Evolutionary conservation across 1,140 invertebrate genomes (phyloP).

Genomic region (Ostrea denselamellosa): DNA sequence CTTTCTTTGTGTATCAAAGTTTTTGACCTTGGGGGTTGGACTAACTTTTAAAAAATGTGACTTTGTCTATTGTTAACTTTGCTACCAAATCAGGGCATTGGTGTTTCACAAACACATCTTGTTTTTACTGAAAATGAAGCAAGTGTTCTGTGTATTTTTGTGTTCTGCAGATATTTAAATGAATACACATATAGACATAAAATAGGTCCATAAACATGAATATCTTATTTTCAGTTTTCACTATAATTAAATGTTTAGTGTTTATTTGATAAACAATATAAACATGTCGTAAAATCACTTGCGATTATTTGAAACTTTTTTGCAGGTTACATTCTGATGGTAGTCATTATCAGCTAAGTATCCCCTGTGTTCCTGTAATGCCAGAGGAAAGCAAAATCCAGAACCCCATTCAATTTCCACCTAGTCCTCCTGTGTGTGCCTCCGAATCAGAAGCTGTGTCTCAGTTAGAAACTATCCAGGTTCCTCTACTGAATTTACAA

Average conservation of each 20-base stretch:
- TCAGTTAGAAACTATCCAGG: background rate
- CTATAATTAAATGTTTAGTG: too few relatives aligned
- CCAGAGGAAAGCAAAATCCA: background rate
- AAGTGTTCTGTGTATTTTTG: background rate
- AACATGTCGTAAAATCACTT: background rate
- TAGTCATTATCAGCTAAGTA: background rate
- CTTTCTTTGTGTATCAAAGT: too few relatives aligned
- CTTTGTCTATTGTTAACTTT: too few relatives aligned
- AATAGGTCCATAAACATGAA: too few relatives aligned
- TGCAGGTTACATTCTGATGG: conserved; percentile 30
- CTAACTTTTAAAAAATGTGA: too few relatives aligned
- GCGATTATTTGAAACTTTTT: background rate
- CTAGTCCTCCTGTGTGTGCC: background rate
- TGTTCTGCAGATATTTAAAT: background rate
- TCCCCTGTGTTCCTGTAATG: background rate
- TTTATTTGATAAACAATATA: too few relatives aligned
- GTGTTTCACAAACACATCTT: too few relatives aligned
- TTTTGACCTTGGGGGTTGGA: too few relatives aligned
- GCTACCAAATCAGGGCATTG: too few relatives aligned
- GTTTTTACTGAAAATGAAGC: background rate
- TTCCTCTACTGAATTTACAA: background rate
- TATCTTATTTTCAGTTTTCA: too few relatives aligned
- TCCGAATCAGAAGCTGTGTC: background rate
- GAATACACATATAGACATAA: background rate
- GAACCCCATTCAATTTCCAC: background rate